These are phyloP conservation scores for Danio albolineatus DNA, from an alignment of 2,797 vertebrate genomes.

Conservation along the genomic window DNA sequence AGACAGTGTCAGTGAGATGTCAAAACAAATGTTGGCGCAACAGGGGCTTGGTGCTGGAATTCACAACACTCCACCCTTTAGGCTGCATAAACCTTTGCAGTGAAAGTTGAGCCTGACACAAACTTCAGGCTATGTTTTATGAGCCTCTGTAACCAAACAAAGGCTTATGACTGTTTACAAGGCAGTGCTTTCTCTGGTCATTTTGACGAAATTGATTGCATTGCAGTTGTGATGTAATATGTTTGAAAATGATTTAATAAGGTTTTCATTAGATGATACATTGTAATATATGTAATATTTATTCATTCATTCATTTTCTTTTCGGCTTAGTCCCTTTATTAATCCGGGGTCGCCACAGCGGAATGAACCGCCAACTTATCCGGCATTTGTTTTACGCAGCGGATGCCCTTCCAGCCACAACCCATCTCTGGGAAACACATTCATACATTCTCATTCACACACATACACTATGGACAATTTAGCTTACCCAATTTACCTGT, in stretches of 20 bases:
- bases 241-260: neutral
- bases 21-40: slow-evolving; percentile 54
- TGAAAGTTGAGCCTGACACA: slow-evolving; percentile 41
- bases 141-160: slow-evolving; percentile 50
- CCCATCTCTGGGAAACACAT: too few relatives aligned
- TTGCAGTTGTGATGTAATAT: slow-evolving; percentile 33
- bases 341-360: too few relatives aligned
- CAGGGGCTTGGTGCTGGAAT: slow-evolving; percentile 43
- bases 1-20: slow-evolving; percentile 45
- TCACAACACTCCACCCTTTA: neutral
- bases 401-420: too few relatives aligned
- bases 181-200: neutral
- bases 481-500: too few relatives aligned
- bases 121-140: slow-evolving; percentile 46
- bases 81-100: slow-evolving; percentile 21
- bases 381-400: too few relatives aligned
- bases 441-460: too few relatives aligned
- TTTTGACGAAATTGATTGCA: neutral
- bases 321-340: too few relatives aligned
- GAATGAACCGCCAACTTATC: too few relatives aligned
- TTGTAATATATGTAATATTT: neutral
- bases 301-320: too few relatives aligned
- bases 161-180: slow-evolving; percentile 32
- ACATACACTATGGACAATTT: too few relatives aligned
- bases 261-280: neutral